Conservation (phyloP, 1,140 invertebrate genomes). For the Steinernema feltiae region DNA sequence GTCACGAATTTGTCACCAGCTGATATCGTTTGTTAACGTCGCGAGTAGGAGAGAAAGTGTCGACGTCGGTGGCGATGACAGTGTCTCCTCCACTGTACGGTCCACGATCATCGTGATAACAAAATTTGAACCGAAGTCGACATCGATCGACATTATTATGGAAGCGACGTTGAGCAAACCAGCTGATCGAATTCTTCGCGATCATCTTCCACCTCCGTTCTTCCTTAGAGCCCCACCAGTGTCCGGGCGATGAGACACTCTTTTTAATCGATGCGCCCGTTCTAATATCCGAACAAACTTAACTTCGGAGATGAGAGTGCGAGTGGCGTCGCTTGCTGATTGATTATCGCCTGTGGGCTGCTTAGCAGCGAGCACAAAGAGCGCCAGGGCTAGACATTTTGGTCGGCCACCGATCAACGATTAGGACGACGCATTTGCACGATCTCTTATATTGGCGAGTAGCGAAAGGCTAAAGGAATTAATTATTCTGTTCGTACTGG, state of each 20-base stretch:
- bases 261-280: neutral
- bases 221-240: neutral
- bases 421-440: neutral
- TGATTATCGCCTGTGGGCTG: neutral
- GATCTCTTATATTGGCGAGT: neutral
- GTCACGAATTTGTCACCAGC: constrained; percentile 5
- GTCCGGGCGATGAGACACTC: neutral
- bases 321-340: neutral
- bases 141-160: neutral
- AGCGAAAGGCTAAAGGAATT: neutral
- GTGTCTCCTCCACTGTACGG: neutral
- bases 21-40: constrained; percentile 9
- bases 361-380: neutral
- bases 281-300: neutral
- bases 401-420: neutral
- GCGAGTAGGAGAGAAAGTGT: neutral
- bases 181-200: neutral
- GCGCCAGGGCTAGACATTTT: too few species aligned
- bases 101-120: neutral
- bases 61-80: neutral
- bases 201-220: neutral
- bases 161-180: neutral
- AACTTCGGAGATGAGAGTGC: neutral
- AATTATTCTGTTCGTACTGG: neutral
- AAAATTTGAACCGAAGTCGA: neutral